A percentile compares a stretch with the other conserved stretches of the same genome.
Conservation (phyloP, 2,113 vertebrate genomes). For the Pteropus alecto region DNA sequence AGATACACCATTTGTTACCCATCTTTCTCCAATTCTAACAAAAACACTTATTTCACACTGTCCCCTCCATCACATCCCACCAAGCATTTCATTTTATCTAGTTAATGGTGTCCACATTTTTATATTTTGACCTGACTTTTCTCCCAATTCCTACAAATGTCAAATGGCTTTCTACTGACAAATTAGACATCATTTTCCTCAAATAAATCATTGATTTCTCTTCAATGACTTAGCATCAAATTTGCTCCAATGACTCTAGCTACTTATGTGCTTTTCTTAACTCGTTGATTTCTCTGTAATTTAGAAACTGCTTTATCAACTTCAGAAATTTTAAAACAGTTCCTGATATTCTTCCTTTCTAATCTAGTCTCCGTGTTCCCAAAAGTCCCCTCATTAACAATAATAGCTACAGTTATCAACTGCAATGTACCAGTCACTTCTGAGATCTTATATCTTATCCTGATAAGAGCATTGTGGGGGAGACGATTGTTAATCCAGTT, state of each 20-base stretch:
- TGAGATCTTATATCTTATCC: neutral
- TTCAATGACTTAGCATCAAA: slow-evolving; percentile 22
- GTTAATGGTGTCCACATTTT: slow-evolving; percentile 53
- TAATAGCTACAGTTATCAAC: slow-evolving; percentile 20
- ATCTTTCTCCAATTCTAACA: slow-evolving; percentile 41
- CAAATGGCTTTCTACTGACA: slow-evolving; percentile 43
- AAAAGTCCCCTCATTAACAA: neutral
- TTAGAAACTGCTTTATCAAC: neutral
- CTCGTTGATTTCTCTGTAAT: neutral
- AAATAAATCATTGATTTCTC: slow-evolving; percentile 49
- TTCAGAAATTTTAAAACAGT: neutral
- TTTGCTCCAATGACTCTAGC: neutral
- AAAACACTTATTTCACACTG: neutral
- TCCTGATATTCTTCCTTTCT: neutral
- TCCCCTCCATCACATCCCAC: neutral
- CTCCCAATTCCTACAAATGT: slow-evolving; percentile 57
- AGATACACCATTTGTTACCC: neutral
- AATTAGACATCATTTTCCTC: slow-evolving; percentile 54
- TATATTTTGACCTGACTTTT: slow-evolving; percentile 59
- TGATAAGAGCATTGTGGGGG: neutral
- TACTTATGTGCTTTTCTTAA: slow-evolving; percentile 34
- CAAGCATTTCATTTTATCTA: slow-evolving; percentile 31
- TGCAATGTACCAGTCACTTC: neutral
- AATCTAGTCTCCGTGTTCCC: neutral
- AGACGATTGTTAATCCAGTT: neutral